These are phyloP conservation scores for Alcedo quadribrachys DNA, from an alignment of 2,797 vertebrate species.

Conservation along the genomic window DNA sequence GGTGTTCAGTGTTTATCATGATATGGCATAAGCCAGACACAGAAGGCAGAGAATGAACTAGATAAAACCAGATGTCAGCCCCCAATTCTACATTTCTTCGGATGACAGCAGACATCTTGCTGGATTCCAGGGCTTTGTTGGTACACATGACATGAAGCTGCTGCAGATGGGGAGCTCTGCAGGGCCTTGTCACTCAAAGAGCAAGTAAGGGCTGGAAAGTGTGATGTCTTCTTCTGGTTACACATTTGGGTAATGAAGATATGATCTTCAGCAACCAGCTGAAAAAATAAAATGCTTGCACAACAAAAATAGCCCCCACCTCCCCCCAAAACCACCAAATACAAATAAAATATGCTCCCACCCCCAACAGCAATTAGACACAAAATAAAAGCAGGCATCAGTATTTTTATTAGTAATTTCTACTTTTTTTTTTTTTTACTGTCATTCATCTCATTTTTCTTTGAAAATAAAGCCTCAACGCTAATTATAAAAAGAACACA, in stretches of 20 bases:
- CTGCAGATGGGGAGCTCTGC: slow-evolving; percentile 26
- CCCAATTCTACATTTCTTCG: background rate
- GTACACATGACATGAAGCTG: background rate
- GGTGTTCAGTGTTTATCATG: background rate
- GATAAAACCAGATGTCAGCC: slow-evolving; percentile 35
- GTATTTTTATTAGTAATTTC: background rate
- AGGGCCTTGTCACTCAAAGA: background rate
- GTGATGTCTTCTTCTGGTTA: background rate
- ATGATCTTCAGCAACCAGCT: background rate
- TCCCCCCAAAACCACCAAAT: background rate
- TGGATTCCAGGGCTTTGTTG: background rate
- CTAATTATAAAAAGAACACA: background rate
- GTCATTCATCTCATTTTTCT: background rate
- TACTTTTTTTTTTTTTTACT: background rate
- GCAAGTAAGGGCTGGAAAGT: background rate
- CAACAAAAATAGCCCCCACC: background rate
- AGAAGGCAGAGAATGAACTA: background rate
- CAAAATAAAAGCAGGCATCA: background rate
- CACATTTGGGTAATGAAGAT: background rate
- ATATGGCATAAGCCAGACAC: background rate
- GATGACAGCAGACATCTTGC: slow-evolving; percentile 21
- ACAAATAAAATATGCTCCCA: background rate
- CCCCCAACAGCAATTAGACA: background rate
- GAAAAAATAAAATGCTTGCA: slow-evolving; percentile 9
- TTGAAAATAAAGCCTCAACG: slow-evolving; percentile 1